Evolutionary conservation across 2,113 vertebrate genomes (phyloP), one percentile per base, ranked within the genome.

Genomic region (Machaerirhynchus nigripectus): DNA sequence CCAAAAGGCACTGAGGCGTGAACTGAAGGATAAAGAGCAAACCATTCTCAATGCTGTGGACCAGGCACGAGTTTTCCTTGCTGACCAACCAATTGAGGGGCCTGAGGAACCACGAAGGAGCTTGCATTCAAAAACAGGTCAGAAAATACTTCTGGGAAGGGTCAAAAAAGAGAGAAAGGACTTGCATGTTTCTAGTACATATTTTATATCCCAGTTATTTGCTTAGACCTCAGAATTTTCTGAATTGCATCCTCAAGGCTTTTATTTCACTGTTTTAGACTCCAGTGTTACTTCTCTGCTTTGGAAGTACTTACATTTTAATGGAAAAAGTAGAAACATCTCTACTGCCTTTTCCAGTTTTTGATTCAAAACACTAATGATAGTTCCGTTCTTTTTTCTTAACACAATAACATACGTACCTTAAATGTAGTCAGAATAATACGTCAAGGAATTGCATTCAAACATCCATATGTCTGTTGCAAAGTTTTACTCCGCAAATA

Each of bases 81-180:
- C 99, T 55, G 99, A 99, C 94, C 99, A 99, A 81, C 99, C 99
- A 37, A 99, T 99, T 59, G 99, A 99, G 93, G 99, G 98, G 18
- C 99, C 99, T 1, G 99, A 99, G 93, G 99, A 99, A 76, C 99
- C 99, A 28, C 98, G 99, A 87, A 98, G 98, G 94, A 99, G 97
- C 89, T 95, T 98, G 37, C 99, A 99, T 71, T 98, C 98, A 19
- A 99, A 99, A 98, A 96, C 98, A 82, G 99, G 99, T 99, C 80
- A 94, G 98, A 83, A 92, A 93, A 63, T 39, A 52, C 3, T 60
- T 79, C n/a, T 7, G 18, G 31, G 15, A 85, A 46, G 8, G 14
- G 33, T 46, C n/a, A 82, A 64, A 80, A n/a, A 52, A 70, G 59
- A 44, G 16, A 33, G 35, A 56, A 46, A 87, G 10, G 13, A n/a